Base-by-base conservation (phyloP, 2,797 vertebrate genomes). In the Etheostoma perlongum region DNA sequence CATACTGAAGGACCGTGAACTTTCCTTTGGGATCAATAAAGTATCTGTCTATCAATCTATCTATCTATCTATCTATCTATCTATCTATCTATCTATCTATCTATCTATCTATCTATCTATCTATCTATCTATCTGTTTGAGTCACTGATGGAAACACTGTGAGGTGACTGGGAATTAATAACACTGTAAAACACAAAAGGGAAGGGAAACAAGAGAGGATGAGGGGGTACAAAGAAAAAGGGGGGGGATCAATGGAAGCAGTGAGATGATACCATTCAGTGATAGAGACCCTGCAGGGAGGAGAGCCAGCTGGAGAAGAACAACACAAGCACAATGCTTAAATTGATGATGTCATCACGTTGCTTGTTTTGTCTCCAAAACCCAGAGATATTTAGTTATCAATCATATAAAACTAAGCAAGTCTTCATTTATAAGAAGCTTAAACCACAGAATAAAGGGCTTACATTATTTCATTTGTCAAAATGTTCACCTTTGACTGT, bases 71-170 rank as follows among this genome's bases (percentile, higher is more conserved):
- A 27, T 27, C 27, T 27, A 27, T 27, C 21, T 23, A 27, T 27
- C 27, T 4, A 27, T 4, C 27, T 27, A 27, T 27, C 27, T 27
- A 27, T 27, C 27, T 27, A 27, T 27, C 27, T 27, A 27, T 27
- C 27, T 27, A 27, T 27, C 27, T 27, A 27, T 27, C 30, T 30
- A 30, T 30, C 30, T 30, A 30, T 30, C 27, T 27, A 27, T 27
- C 27, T 27, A 27, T 27, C 3, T 27, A 27, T 27, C 3, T 27
- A 27, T 27, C 67, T n/a, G 51, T 51, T 69, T 0, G 42, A 73
- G 68, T 49, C 67, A 33, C 66, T 66, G 78, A 84, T 78, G 72
- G 79, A 84, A 79, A 81, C 0, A 2, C 72, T 44, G 70, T 67
- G 64, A 67, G 74, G 61, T 59, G 67, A 81, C 84, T 42, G 60